These are phyloP conservation scores for Plagiodera versicolora DNA, from an alignment of 2,888 invertebrate genomes.

Conservation along the genomic window DNA sequence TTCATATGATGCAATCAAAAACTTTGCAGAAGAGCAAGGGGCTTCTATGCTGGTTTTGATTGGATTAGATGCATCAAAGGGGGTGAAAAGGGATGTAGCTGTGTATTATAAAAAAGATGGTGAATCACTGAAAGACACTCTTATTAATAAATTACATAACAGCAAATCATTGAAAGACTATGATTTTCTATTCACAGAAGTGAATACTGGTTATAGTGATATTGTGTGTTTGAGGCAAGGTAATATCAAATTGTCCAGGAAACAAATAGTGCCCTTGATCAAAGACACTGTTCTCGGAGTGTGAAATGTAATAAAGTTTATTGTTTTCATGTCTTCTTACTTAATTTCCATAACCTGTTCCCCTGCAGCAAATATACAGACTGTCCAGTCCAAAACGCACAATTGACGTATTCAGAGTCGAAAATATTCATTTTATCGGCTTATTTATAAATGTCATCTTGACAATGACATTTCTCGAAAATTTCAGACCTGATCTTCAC, in stretches of 20 bases:
- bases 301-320: background rate
- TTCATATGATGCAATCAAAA: slow-evolving; percentile 56
- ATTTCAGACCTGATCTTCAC: no score
- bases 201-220: slow-evolving; percentile 50
- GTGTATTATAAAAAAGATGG: slow-evolving; percentile 39
- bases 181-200: slow-evolving; percentile 51
- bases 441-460: no score
- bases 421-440: no score
- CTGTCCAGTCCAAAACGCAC: no score
- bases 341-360: no score
- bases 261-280: slow-evolving; percentile 69
- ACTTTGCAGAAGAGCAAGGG: slow-evolving; percentile 55
- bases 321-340: background rate
- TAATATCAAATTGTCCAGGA: slow-evolving; percentile 66
- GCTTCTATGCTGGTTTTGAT: slow-evolving; percentile 61
- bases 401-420: no score
- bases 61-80: slow-evolving; percentile 62
- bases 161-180: slow-evolving; percentile 43
- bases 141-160: slow-evolving; percentile 47
- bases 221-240: slow-evolving; percentile 61
- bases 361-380: no score
- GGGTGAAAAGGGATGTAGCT: slow-evolving; percentile 64
- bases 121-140: slow-evolving; percentile 48
- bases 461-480: no score
- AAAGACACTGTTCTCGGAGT: slow-evolving; percentile 8